Base-by-base conservation (phyloP, 64 coral and sea anemone genomes). In the Pachyseris speciosa region DNA sequence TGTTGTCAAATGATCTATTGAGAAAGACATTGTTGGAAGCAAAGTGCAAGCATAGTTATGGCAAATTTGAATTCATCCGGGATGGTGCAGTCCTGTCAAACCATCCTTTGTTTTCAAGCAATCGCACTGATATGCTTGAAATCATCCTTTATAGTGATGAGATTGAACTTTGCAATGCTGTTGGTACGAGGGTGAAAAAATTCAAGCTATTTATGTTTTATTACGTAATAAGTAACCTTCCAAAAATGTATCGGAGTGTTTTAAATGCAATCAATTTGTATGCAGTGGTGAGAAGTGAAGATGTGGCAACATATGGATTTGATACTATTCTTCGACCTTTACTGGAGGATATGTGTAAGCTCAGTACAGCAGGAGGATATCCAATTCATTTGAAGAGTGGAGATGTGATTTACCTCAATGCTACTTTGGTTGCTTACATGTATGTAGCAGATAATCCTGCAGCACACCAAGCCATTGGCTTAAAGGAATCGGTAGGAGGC, bases 391-490 rank as follows among this genome's bases (percentile, higher is more conserved):
- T 91, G 67, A 66, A 42, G 4, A 34, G 74, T 84, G 78, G 89
- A 16, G 43, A 52, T n/a, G 26, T 15, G 24, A 40, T 84, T 38
- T 15, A 11, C 32, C 13, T 92, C 7, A 83, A 34, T 34, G 81
- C 67, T 24, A 38, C 83, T 44, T 31, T 92, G 75, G 74, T 78
- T 28, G 59, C 78, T 41, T n/a, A n/a, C n/a, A n/a, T n/a, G n/a
- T 94, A 87, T 59, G 61, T 87, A 33, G 93, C 68, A 51, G 93
- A 94, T 61, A 94, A 87, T 47, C 86, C 87, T 67, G 86, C 69
- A 27, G 81, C 55, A 36, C 86, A 94, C 24, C 37, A 89, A 57
- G 78, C 78, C 32, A 87, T 71, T 43, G 69, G 93, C 29, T 89
- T 84, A n/a, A 94, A 94, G 38, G 86, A 89, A 67, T 87, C 85